Evolutionary conservation across 2,888 invertebrate species (phyloP), one percentile per base, ranked within the genome.

Genomic region (Dyspetes luteomarginatus): DNA sequence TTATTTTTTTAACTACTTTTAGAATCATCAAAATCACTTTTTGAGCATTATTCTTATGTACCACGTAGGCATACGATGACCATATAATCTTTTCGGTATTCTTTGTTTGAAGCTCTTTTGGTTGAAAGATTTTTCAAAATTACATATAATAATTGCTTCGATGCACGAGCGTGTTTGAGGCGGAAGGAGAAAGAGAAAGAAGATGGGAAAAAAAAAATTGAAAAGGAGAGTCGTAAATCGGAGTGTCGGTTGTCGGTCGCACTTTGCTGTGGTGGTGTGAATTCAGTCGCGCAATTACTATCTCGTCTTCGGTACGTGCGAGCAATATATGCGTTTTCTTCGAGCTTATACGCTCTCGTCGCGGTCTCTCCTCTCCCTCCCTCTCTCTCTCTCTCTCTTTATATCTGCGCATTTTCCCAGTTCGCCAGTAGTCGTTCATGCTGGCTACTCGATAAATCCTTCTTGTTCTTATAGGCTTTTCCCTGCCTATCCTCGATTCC

Each of bases 261-360:
- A 69, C 79, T 79, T 74, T 74, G 79, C 79, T 79, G 79, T 74
- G 79, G 79, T 79, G 74, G 36, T 36, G 36, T 74, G 79, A 79
- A 74, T 82, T 79, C 69, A 72, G 72, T 65, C 71, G 75, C 28
- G 83, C 81, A 83, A 83, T 83, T 83, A 83, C 84, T 77, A 84
- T 84, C 69, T 79, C 84, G 84, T 84, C 81, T 78, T 81, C 48
- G 79, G 82, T 84, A 84, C 84, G 82, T 82, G 81, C 79, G 76
- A 50, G 28, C 9, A 30, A 60, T 79, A 84, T 79, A 81, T 79
- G 82, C 77, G 79, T 73, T 81, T 81, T 41, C 75, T 76, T 43
- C 52, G 26, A 64, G 48, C n/a, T n/a, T n/a, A n/a, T n/a, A 26
- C 48, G 45, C 28, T 9, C 43, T 62, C 43, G 12, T 19, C 43